Evolutionary conservation across 2,113 vertebrate genomes (phyloP).

Genomic region (Synodontis membranacea): DNA sequence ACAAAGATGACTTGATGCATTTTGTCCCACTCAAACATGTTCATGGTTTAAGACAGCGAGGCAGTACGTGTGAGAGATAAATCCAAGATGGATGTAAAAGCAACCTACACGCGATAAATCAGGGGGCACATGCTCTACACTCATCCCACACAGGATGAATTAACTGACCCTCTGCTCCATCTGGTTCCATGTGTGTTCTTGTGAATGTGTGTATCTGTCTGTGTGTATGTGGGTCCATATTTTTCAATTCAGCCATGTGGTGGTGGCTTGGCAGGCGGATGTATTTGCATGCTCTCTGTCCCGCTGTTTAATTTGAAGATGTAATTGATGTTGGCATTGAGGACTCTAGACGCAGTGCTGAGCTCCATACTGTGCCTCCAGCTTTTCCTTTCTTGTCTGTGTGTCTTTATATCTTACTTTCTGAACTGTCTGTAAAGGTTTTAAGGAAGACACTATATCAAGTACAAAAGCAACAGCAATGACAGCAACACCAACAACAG

Average conservation of each 20-base stretch:
- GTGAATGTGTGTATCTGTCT: not conserved
- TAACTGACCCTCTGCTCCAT: conserved; percentile 43
- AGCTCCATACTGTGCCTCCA: conserved; percentile 33
- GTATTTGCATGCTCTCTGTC: conserved; percentile 55
- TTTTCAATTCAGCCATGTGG: conserved; percentile 31
- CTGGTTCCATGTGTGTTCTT: conserved; percentile 18
- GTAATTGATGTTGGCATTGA: conserved; percentile 53
- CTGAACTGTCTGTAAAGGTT: not conserved
- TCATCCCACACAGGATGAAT: conserved; percentile 34
- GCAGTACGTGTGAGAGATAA: conserved; percentile 15
- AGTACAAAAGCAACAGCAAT: not conserved
- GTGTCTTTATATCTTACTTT: not conserved
- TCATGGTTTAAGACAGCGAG: not conserved
- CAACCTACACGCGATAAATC: conserved; percentile 33
- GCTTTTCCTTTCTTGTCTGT: conserved; percentile 7
- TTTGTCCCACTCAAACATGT: not conserved
- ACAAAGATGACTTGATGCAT: not conserved
- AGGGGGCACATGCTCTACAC: conserved; percentile 5
- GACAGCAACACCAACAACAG: not conserved
- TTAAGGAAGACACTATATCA: not conserved
- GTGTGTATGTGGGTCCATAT: conserved; percentile 20
- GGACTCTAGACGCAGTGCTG: conserved; percentile 12
- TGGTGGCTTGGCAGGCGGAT: conserved; percentile 47
- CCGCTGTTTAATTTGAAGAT: conserved; percentile 55
- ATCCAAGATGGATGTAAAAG: not conserved